Percentiles rank a stretch among this genome's conserved stretches.
Evolutionary conservation across 2,888 invertebrate genomes (phyloP).

Genomic region (Caenorhabditis panamensis): DNA sequence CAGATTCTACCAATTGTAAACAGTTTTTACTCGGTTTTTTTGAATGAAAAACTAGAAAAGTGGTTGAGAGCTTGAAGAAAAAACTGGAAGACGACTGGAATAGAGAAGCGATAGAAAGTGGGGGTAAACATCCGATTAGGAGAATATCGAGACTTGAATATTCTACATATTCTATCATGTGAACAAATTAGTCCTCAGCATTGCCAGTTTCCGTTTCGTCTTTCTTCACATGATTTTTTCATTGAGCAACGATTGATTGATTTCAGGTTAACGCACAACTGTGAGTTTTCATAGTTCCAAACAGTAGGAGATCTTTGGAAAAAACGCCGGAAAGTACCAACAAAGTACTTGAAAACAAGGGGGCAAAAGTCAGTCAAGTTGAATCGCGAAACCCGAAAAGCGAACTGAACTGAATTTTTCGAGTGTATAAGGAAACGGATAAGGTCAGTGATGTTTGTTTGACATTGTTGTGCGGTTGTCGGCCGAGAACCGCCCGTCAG

Average conservation of each 20-base stretch:
- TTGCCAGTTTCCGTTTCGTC: conserved; percentile 5
- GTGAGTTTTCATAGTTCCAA: too few species aligned
- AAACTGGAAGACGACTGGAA: background rate
- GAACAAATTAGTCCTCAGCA: conserved; percentile 11
- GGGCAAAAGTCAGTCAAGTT: background rate
- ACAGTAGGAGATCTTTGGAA: too few species aligned
- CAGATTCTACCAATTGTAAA: background rate
- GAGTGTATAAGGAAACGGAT: conserved; percentile 27
- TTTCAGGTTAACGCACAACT: too few species aligned
- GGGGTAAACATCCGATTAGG: conserved; percentile 14
- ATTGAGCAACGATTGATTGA: background rate
- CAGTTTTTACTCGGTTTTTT: too few species aligned
- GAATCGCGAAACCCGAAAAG: background rate
- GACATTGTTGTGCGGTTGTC: conserved; percentile 45
- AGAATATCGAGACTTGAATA: conserved; percentile 26
- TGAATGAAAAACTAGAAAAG: conserved; percentile 5
- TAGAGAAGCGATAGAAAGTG: background rate
- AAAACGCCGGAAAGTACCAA: background rate
- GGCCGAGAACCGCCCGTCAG: conserved; percentile 28
- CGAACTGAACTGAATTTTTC: conserved; percentile 5
- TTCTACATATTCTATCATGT: conserved; percentile 26
- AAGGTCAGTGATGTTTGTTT: conserved; percentile 58
- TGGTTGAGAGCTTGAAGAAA: too few species aligned
- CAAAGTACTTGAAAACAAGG: background rate
- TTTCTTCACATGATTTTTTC: background rate